Evolutionary conservation across 1,140 invertebrate genomes (phyloP), one percentile per base, ranked within the genome.

Genomic region (Notospermus geniculatus): DNA sequence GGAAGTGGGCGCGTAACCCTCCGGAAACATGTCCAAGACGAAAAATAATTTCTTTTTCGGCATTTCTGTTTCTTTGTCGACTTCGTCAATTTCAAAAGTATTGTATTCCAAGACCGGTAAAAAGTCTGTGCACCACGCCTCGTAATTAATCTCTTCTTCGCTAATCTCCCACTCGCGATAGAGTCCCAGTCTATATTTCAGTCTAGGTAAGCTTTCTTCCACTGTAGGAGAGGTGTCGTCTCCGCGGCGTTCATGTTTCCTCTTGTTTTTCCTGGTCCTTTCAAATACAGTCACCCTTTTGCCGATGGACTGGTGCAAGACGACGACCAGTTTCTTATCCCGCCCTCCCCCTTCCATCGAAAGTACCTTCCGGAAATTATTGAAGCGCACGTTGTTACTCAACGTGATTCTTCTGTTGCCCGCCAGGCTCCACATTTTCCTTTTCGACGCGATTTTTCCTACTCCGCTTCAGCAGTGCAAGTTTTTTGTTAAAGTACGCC

Each of bases 171-270:
- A 50, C 46, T 50, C 46, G 4, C 46, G n/a, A n/a, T 50, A 50
- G n/a, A 7, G n/a, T 5, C 46, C 46, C 19, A 50, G 5, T 50
- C 46, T 50, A 27, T 50, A 50, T 27, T 50, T 50, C n/a, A 50
- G 46, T n/a, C 25, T 50, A n/a, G 46, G 46, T 50, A 50, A n/a
- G n/a, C n/a, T n/a, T 23, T 27, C n/a, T 4, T 50, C 46, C 46
- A 50, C n/a, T 50, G 32, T 36, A 36, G 32, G 15, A 36, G 32
- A 7, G 32, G 4, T 36, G 32, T 36, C 15, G 32, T 50, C n/a
- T 5, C n/a, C 19, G 46, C 46, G n/a, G n/a, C n/a, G 46, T 27
- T 5, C n/a, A n/a, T 5, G 46, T 27, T 5, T 19, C 46, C 46
- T 23, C 4, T 5, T 50, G 46, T 23, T 50, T 27, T 27, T 7